Conservation (phyloP, 2,888 invertebrate species). For the Pilophorus perplexus region DNA sequence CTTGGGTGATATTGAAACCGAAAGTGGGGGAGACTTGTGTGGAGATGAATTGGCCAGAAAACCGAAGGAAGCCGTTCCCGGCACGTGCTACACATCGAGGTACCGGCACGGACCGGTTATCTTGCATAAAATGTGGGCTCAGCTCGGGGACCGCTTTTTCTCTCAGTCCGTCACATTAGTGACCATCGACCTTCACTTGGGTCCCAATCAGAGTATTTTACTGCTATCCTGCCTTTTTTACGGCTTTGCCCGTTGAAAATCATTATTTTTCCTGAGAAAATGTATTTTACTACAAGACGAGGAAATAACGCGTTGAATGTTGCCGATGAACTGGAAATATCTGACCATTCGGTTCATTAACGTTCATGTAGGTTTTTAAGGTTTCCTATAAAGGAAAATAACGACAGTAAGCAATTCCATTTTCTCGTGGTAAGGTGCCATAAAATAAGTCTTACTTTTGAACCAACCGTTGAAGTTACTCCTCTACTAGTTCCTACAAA, state of each 20-base stretch:
- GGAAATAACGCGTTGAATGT: no score
- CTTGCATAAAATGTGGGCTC: constrained; percentile 30
- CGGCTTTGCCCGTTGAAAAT: background rate
- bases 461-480: no score
- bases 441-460: no score
- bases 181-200: constrained; percentile 12
- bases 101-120: constrained; percentile 4
- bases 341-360: no score
- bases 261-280: background rate
- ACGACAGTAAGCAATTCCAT: no score
- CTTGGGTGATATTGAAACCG: constrained; percentile 12
- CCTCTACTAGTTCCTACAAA: no score
- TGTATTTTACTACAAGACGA: no score
- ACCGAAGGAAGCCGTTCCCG: background rate
- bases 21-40: background rate
- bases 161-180: background rate
- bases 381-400: no score
- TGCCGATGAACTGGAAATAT: no score
- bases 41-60: constrained; percentile 5
- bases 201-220: no score
- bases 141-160: constrained; percentile 21
- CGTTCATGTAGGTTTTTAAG: no score
- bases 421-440: no score
- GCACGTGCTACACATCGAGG: constrained; percentile 20
- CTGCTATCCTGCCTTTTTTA: background rate